Percentiles rank a stretch among this genome's conserved stretches.
Evolutionary conservation across 2,888 invertebrate genomes (phyloP).

Genomic region (Dromius quadrimaculatus): DNA sequence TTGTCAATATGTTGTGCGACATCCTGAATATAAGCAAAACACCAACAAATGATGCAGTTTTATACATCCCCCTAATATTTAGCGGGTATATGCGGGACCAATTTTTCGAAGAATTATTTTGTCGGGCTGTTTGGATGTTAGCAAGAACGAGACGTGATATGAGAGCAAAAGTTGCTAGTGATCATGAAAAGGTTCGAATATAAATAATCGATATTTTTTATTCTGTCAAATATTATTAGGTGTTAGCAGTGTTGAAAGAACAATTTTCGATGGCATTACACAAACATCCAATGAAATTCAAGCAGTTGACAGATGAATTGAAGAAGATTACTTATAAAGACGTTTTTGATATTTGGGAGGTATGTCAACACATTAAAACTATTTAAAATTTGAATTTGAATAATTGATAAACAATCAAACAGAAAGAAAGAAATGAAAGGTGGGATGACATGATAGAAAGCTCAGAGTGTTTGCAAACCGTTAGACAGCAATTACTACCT

Average conservation of each 20-base stretch:
- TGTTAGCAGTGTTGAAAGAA: slow-evolving; percentile 61
- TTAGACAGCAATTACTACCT: slow-evolving; percentile 58
- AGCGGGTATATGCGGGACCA: slow-evolving; percentile 57
- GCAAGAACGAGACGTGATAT: slow-evolving; percentile 64
- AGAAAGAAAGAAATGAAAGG: slow-evolving; percentile 60
- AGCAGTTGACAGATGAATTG: slow-evolving; percentile 60
- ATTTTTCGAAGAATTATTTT: slow-evolving; percentile 64
- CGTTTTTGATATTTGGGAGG: slow-evolving; percentile 62
- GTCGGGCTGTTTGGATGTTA: slow-evolving; percentile 63
- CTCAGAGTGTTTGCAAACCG: slow-evolving; percentile 60
- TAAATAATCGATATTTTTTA: slow-evolving; percentile 31
- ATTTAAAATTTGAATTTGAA: not conserved
- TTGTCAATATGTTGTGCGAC: slow-evolving; percentile 61
- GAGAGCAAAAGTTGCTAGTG: slow-evolving; percentile 62
- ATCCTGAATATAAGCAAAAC: slow-evolving; percentile 62
- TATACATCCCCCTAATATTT: slow-evolving; percentile 63
- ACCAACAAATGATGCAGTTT: slow-evolving; percentile 58
- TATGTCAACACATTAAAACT: no score
- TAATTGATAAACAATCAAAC: not conserved
- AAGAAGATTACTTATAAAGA: slow-evolving; percentile 59
- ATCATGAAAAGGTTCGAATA: slow-evolving; percentile 62
- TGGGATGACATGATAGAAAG: slow-evolving; percentile 56
- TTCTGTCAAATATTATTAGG: slow-evolving; percentile 56
- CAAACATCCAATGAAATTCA: slow-evolving; percentile 61
- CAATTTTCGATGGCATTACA: slow-evolving; percentile 62